phyloP scores from a whole-genome alignment of 2,797 vertebrate species.

The Oryzias dopingdopingensis region DNA sequence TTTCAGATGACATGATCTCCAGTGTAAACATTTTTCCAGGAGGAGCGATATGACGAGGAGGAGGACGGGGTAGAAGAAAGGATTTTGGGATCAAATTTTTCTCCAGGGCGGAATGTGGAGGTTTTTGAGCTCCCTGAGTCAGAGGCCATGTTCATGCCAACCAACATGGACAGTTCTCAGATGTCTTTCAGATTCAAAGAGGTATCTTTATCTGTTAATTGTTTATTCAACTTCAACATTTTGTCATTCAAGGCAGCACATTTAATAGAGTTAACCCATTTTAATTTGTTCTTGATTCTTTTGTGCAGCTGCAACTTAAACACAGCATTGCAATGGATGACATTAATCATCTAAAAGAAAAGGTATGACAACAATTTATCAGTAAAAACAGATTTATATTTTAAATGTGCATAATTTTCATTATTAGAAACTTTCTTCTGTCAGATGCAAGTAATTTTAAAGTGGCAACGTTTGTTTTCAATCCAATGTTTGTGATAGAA shows the following conservation, averaged over 20 bases:
- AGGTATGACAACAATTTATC: constrained; percentile 67
- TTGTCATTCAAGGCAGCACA: neutral
- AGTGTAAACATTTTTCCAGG: constrained; percentile 69
- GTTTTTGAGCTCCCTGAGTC: constrained; percentile 87
- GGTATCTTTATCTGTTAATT: constrained; percentile 66
- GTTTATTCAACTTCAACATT: neutral
- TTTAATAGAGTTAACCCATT: constrained; percentile 5
- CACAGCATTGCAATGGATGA: constrained; percentile 82
- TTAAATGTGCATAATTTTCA: no score
- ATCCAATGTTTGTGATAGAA: neutral
- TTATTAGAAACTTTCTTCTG: no score
- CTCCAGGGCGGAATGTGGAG: constrained; percentile 78
- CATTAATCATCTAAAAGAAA: constrained; percentile 84
- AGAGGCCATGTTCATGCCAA: constrained; percentile 81
- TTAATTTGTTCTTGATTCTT: constrained; percentile 18
- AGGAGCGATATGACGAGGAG: constrained; percentile 83
- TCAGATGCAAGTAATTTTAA: neutral
- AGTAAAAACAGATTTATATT: no score
- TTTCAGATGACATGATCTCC: constrained; percentile 33
- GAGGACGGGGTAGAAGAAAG: constrained; percentile 78
- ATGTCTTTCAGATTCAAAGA: constrained; percentile 89
- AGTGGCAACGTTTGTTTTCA: neutral
- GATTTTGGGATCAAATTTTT: constrained; percentile 83
- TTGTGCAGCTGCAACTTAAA: constrained; percentile 84
- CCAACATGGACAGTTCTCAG: constrained; percentile 86